Conservation (phyloP, 2,113 vertebrate species). For the Lagopus leucura region DNA sequence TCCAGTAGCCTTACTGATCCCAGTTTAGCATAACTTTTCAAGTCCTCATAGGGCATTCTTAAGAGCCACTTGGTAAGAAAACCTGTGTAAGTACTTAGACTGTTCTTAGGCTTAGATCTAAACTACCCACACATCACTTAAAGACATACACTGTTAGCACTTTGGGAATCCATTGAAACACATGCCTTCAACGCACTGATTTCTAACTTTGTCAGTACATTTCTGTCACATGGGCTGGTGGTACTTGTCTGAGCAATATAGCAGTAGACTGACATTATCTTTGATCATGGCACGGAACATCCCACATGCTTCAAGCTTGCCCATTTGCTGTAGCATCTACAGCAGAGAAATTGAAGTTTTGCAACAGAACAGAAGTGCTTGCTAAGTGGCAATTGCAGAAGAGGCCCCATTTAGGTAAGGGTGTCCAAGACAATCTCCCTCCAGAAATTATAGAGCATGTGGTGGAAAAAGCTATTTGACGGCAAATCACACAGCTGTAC, state of each 20-base stretch:
- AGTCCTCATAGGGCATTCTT: neutral
- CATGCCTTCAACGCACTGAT: neutral
- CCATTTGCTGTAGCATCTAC: neutral
- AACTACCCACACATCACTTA: constrained; percentile 36
- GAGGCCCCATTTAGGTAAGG: neutral
- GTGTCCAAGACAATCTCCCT: neutral
- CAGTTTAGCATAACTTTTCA: neutral
- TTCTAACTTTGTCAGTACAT: constrained; percentile 47
- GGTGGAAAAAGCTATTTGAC: neutral
- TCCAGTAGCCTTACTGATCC: neutral
- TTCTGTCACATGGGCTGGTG: neutral
- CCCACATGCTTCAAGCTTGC: neutral
- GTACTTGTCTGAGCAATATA: neutral
- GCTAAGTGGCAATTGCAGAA: neutral
- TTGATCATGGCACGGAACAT: neutral
- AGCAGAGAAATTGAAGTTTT: neutral
- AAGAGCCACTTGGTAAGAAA: constrained; percentile 31
- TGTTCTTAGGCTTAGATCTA: constrained; percentile 27
- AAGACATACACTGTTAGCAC: constrained; percentile 32
- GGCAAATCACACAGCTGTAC: neutral
- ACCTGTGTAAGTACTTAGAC: constrained; percentile 28
- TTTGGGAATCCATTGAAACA: constrained; percentile 23
- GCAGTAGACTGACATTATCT: neutral
- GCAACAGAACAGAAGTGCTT: neutral
- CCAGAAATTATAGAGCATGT: neutral